phyloP scores from a whole-genome alignment of 2,888 invertebrate species.

The Drosophila dives region DNA sequence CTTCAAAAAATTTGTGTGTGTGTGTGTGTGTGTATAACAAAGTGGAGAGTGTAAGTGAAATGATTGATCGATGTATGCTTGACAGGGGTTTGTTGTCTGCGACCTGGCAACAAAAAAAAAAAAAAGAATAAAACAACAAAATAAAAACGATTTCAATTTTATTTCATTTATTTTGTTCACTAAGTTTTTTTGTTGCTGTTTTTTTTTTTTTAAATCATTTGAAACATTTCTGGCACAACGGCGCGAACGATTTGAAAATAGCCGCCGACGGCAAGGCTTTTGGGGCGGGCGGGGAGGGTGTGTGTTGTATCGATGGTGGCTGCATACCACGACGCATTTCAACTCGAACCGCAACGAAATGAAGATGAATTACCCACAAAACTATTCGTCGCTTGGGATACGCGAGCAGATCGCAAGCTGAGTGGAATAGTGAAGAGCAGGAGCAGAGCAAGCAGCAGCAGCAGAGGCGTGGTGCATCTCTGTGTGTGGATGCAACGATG shows the following conservation, averaged over 20 bases:
- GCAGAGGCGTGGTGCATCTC: conserved; percentile 2
- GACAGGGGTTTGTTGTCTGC: conserved; percentile 34
- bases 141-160: conserved; percentile 45
- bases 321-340: conserved; percentile 79
- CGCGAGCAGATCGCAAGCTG: conserved; percentile 5
- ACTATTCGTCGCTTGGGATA: conserved; percentile 55
- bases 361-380: conserved; percentile 81
- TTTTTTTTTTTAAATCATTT: conserved; percentile 66
- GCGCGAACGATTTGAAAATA: conserved; percentile 73
- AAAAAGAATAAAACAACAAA: conserved; percentile 1
- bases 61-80: conserved; percentile 66
- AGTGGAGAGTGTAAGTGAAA: conserved; percentile 53
- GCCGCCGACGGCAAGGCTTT: conserved; percentile 28
- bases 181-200: conserved; percentile 10
- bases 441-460: not conserved
- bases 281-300: not conserved
- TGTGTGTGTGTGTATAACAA: conserved; percentile 18
- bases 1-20: conserved; percentile 8
- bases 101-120: conserved; percentile 47
- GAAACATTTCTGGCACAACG: conserved; percentile 77
- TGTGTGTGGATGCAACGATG: conserved; percentile 3
- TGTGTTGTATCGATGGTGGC: conserved; percentile 23
- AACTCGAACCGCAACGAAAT: conserved; percentile 83
- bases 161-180: conserved; percentile 19
- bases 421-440: not conserved